Percentiles rank a stretch among this genome's conserved stretches.
Conservation (phyloP, 2,888 invertebrate species). For the Rhagophthalmus giganteus region DNA sequence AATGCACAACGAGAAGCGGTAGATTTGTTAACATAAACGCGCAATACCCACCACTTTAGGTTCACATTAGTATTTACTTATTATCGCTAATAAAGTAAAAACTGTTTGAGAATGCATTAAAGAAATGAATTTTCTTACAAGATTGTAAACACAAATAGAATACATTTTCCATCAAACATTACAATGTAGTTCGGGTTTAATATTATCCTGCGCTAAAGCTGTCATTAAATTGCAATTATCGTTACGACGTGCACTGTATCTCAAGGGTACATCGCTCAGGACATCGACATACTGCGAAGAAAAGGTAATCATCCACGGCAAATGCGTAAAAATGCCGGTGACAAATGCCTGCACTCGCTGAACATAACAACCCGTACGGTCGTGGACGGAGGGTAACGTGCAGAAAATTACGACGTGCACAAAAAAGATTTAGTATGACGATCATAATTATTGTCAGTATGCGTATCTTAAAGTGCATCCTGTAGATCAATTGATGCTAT, state of each 20-base stretch:
- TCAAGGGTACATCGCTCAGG: slow-evolving; percentile 35
- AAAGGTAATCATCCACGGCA: slow-evolving; percentile 21
- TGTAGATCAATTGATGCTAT: slow-evolving; percentile 29
- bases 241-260: slow-evolving; percentile 35
- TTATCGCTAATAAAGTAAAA: no score
- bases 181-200: slow-evolving; percentile 23
- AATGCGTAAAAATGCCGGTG: slow-evolving; percentile 30
- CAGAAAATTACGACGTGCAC: slow-evolving; percentile 36
- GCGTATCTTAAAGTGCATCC: slow-evolving; percentile 38
- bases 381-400: slow-evolving; percentile 35
- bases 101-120: not conserved
- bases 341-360: slow-evolving; percentile 31
- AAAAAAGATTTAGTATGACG: slow-evolving; percentile 35
- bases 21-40: no score
- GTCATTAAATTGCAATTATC: slow-evolving; percentile 38
- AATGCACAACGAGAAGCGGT: no score
- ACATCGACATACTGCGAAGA: slow-evolving; percentile 28
- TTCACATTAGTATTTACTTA: no score
- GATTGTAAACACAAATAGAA: slow-evolving; percentile 16
- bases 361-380: slow-evolving; percentile 29
- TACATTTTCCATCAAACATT: slow-evolving; percentile 18
- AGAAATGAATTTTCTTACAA: slow-evolving; percentile 17
- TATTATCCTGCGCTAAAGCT: slow-evolving; percentile 22
- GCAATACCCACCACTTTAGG: no score
- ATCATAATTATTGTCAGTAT: slow-evolving; percentile 37